Conservation (phyloP, 2,113 vertebrate species). For the Aleadryas rufinucha region DNA sequence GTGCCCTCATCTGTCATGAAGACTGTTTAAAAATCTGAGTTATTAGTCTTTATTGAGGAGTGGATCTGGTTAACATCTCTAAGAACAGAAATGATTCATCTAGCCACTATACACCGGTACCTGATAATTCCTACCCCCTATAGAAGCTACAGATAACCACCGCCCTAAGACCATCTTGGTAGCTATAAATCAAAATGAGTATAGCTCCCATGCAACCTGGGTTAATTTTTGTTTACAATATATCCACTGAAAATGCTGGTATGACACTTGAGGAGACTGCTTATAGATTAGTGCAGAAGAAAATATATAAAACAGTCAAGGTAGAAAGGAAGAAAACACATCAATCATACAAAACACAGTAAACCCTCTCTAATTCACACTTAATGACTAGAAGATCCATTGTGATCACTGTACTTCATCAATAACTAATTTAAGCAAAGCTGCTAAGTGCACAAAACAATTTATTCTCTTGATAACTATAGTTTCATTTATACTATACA, state of each 20-base stretch:
- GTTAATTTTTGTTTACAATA: constrained; percentile 84
- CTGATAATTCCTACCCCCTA: constrained; percentile 76
- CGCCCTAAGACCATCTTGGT: constrained; percentile 69
- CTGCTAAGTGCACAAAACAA: not conserved
- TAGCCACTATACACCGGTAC: constrained; percentile 63
- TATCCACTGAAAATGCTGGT: constrained; percentile 71
- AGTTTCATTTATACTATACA: not conserved
- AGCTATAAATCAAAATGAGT: constrained; percentile 81
- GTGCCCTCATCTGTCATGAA: constrained; percentile 84
- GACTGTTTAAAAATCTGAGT: constrained; percentile 92
- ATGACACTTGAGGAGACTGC: constrained; percentile 64
- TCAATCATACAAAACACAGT: not conserved
- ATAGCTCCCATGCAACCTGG: constrained; percentile 81
- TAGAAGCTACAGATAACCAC: constrained; percentile 81
- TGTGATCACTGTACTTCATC: not conserved
- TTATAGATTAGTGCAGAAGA: constrained; percentile 60
- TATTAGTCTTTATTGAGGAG: constrained; percentile 90
- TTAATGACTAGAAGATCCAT: not conserved
- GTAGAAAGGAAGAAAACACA: constrained; percentile 57
- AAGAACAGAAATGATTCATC: constrained; percentile 78
- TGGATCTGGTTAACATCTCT: constrained; percentile 90
- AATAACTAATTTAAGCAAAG: not conserved
- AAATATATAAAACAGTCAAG: constrained; percentile 29
- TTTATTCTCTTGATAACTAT: not conserved
- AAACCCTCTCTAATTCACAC: not conserved